Evolutionary conservation across 2,797 vertebrate genomes (phyloP).

Genomic region (Xenentodon cancila): DNA sequence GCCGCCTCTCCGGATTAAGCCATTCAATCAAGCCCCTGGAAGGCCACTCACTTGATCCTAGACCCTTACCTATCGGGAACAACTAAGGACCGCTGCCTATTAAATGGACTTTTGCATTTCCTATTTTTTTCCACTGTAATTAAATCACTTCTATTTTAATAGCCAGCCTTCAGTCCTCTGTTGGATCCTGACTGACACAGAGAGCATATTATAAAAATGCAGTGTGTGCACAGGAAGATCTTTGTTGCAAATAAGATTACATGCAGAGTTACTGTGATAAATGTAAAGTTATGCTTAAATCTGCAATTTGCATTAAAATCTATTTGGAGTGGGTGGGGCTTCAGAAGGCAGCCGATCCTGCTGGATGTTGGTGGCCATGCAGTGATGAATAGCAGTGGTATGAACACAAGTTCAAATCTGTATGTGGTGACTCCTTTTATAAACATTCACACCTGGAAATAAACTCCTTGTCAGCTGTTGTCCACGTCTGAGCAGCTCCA

Average conservation of each 20-base stretch:
- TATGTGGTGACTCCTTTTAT: conserved; percentile 32
- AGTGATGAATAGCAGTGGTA: conserved; percentile 29
- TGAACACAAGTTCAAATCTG: conserved; percentile 37
- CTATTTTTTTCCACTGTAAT: too few relatives aligned
- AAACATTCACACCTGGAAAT: conserved; percentile 56
- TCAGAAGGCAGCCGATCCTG: conserved; percentile 8
- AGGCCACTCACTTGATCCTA: too few relatives aligned
- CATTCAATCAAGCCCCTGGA: too few relatives aligned
- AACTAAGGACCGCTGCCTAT: too few relatives aligned
- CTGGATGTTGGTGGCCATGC: background rate
- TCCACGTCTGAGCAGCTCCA: conserved; percentile 53
- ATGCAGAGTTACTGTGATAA: background rate
- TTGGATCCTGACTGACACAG: too few relatives aligned
- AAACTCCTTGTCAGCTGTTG: conserved; percentile 31
- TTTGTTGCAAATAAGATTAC: background rate
- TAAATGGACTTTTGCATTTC: too few relatives aligned
- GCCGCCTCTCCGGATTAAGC: too few relatives aligned
- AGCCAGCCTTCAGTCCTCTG: too few relatives aligned
- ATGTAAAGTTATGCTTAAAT: background rate
- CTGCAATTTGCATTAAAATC: background rate
- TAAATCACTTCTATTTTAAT: too few relatives aligned
- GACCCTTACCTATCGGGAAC: too few relatives aligned
- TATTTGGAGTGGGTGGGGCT: background rate
- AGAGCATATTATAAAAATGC: too few relatives aligned
- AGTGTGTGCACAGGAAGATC: background rate